Evolutionary conservation across 1,140 invertebrate species (phyloP).

Genomic region (Zaprionus ornatus): DNA sequence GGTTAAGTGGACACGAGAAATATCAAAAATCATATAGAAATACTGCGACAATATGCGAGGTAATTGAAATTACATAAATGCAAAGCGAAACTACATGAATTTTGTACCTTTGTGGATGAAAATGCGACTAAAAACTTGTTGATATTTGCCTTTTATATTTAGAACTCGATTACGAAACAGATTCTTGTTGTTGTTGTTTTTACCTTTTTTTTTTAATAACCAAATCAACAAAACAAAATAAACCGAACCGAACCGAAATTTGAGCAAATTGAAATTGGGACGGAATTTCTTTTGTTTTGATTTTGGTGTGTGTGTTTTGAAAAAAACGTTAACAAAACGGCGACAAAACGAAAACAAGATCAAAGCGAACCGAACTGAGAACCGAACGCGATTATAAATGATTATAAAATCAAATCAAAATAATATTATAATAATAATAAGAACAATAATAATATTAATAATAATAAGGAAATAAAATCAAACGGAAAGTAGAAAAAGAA

Average conservation of each 20-base stretch:
- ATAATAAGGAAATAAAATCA: conserved; percentile 82
- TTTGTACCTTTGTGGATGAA: conserved; percentile 20
- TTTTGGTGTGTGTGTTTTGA: conserved; percentile 14
- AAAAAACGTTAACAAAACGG: conserved; percentile 37
- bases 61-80: background rate
- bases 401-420: conserved; percentile 40
- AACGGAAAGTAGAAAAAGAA: conserved; percentile 83
- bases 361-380: conserved; percentile 50
- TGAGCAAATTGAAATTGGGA: conserved; percentile 14
- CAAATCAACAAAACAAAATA: conserved; percentile 41
- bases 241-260: conserved; percentile 30
- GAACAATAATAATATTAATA: conserved; percentile 56
- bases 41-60: conserved; percentile 11
- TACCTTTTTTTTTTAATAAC: conserved; percentile 43
- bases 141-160: conserved; percentile 23
- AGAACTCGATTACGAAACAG: conserved; percentile 69
- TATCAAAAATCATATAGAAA: conserved; percentile 4
- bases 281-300: conserved; percentile 5
- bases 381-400: conserved; percentile 58
- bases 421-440: conserved; percentile 64
- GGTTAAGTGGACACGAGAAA: conserved; percentile 48
- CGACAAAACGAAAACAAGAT: conserved; percentile 42
- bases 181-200: conserved; percentile 42
- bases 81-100: background rate
- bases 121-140: conserved; percentile 37